These are phyloP conservation scores for Crossocerus cetratus DNA, from an alignment of 2,888 invertebrate species.

Conservation along the genomic window DNA sequence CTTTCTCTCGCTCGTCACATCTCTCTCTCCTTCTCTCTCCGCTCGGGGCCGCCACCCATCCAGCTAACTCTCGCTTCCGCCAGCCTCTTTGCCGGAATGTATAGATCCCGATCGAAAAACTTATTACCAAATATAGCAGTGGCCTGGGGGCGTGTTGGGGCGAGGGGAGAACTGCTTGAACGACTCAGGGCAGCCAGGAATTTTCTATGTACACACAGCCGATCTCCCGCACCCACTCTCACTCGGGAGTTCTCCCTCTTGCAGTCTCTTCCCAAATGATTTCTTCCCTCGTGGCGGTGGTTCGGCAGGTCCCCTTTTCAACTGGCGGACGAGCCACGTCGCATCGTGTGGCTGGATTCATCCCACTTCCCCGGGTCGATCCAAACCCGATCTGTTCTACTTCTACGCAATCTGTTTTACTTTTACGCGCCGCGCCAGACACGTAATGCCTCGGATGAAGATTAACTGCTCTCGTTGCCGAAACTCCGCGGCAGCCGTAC, in stretches of 20 bases:
- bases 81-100: constrained; percentile 36
- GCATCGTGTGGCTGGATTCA: no score
- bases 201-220: constrained; percentile 24
- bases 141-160: constrained; percentile 35
- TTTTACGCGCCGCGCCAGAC: constrained; percentile 18
- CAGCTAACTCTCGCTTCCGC: constrained; percentile 1
- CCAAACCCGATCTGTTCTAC: constrained; percentile 11
- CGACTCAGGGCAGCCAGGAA: constrained; percentile 20
- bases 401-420: constrained; percentile 35
- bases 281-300: no score
- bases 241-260: not conserved
- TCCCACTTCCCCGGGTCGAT: constrained; percentile 19
- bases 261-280: not conserved
- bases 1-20: constrained; percentile 11
- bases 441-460: constrained; percentile 33
- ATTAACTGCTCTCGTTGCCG: constrained; percentile 38
- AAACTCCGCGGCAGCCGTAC: constrained; percentile 4
- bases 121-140: constrained; percentile 51
- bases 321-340: no score
- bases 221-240: not conserved
- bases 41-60: not conserved
- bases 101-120: constrained; percentile 52
- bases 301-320: no score
- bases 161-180: constrained; percentile 13
- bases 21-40: constrained; percentile 8